phyloP scores from a whole-genome alignment of 2,113 vertebrate genomes.

The Ranitomeya variabilis region DNA sequence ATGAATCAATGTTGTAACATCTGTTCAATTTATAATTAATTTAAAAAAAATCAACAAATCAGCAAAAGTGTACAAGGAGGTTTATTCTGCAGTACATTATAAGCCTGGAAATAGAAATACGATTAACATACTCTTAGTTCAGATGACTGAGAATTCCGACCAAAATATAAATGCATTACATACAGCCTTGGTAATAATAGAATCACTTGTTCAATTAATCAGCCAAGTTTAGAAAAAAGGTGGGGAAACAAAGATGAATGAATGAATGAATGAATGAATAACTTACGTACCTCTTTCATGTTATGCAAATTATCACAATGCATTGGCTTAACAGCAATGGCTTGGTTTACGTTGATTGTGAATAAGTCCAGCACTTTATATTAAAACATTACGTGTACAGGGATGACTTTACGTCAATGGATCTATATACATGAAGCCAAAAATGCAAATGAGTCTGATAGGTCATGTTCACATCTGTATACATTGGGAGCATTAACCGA shows the following conservation, averaged over 20 bases:
- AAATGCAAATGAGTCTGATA: no score
- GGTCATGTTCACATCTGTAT: no score
- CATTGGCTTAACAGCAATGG: background rate
- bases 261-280: background rate
- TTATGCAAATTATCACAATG: background rate
- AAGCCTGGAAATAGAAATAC: background rate
- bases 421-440: background rate
- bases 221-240: background rate
- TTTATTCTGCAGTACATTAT: constrained; percentile 16
- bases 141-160: background rate
- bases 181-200: background rate
- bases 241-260: background rate
- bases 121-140: background rate
- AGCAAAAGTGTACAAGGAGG: background rate
- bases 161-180: background rate
- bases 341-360: background rate
- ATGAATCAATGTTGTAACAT: background rate
- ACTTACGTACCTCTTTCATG: background rate
- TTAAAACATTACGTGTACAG: background rate
- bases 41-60: background rate
- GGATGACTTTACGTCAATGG: background rate
- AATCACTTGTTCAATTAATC: background rate
- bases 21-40: background rate
- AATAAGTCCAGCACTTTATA: background rate
- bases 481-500: no score